Evolutionary conservation across 2,888 invertebrate species (phyloP).

Genomic region (Epinotia bilunana): DNA sequence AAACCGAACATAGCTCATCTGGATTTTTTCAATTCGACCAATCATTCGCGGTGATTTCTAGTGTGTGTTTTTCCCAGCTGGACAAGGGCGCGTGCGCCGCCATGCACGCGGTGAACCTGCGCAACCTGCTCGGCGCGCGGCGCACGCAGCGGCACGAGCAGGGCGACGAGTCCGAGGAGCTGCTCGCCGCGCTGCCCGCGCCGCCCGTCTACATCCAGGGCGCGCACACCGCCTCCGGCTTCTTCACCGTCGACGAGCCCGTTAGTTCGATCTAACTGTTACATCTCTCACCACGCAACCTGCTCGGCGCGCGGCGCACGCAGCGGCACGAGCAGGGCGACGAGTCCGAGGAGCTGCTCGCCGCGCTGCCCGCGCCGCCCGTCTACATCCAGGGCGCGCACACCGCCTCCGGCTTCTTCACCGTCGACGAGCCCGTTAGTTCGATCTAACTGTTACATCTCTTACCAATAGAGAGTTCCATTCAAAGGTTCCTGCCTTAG

Average conservation of each 20-base stretch:
- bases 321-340: slow-evolving; percentile 98
- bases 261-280: neutral
- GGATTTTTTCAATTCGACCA: neutral
- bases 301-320: slow-evolving; percentile 96
- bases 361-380: slow-evolving; percentile 94
- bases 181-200: slow-evolving; percentile 94
- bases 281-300: too few species aligned
- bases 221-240: slow-evolving; percentile 98
- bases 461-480: too few species aligned
- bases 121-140: slow-evolving; percentile 97
- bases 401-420: slow-evolving; percentile 98
- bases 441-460: too few species aligned
- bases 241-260: slow-evolving; percentile 87
- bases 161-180: slow-evolving; percentile 98
- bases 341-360: slow-evolving; percentile 97
- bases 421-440: slow-evolving; percentile 60
- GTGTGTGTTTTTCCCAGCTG: slow-evolving; percentile 78
- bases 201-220: slow-evolving; percentile 98
- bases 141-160: slow-evolving; percentile 99
- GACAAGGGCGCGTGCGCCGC: slow-evolving; percentile 98
- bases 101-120: slow-evolving; percentile 99
- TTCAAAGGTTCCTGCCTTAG: too few species aligned
- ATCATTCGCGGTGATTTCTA: too few species aligned
- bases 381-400: slow-evolving; percentile 99
- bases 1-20: too few species aligned